Base-by-base conservation (phyloP, 92 coral and sea anemone genomes). In the Palythoa caribaeorum region DNA sequence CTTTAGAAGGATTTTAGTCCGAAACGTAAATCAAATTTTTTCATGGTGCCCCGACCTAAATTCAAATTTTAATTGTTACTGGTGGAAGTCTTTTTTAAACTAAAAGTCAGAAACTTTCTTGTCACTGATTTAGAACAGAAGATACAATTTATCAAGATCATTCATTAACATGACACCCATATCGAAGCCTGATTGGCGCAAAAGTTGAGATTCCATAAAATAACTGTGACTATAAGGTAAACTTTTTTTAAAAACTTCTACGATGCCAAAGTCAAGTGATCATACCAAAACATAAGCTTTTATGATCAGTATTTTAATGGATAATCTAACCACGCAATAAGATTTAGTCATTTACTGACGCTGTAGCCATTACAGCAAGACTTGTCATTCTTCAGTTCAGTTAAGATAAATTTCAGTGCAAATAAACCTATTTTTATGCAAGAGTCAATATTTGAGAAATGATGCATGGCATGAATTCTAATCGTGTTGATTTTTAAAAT, bases 141-240 rank as follows among this genome's bases (percentile, higher is more conserved):
- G 17, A 40, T 35, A 8, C 54, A 78, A 78, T 78, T 54, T 14
- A 16, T 2, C 28, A 28, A 28, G 28, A 28, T 54, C 54, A 5
- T 38, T 55, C 20, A 69, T 12, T 3, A 57, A 36, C 48, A 57
- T 6, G 57, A 20, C 37, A 37, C 69, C 36, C 53, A 36, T 78
- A 78, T 78, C 17, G 83, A 60, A 36, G 50, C 71, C 83, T 14
- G 16, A 54, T 78, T 60, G 83, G 60, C 83, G 38, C 28, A 47
- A 14, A 38, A n/a, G 4, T 57, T 68, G 38, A 37, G 69, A 78
- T 53, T 57, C 71, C 59, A 39, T 54, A 12, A 52, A 77, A 21
- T 51, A 9, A 13, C 21, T 1, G 5, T n/a, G 5, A 78, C 28
- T 78, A 70, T 38, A 36, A 60, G 37, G 51, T 55, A 48, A 57